phyloP scores from a whole-genome alignment of 2,113 vertebrate species.

The Neolamprologus kungweensis region DNA sequence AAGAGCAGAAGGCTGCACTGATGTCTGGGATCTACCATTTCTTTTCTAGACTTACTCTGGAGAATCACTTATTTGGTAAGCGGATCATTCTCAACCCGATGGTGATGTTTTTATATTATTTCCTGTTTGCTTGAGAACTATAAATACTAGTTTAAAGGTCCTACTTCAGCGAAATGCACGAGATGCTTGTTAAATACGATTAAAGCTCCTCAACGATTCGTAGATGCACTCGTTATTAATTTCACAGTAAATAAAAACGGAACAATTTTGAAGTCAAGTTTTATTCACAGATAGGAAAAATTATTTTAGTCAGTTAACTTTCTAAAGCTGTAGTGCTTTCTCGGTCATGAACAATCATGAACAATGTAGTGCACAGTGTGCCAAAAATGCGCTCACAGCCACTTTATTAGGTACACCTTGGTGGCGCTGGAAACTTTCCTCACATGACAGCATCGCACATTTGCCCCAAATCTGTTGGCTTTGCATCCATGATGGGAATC shows the following conservation, averaged over 20 bases:
- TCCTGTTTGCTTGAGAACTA: neutral
- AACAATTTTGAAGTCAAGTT: neutral
- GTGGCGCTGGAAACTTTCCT: neutral
- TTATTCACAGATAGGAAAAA: neutral
- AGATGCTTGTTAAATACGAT: neutral
- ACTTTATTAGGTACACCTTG: neutral
- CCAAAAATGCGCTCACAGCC: neutral
- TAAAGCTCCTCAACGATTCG: neutral
- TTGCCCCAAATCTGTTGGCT: neutral
- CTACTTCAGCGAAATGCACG: neutral
- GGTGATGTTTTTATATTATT: neutral
- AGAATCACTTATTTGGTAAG: neutral
- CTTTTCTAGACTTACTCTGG: neutral
- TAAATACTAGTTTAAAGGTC: neutral
- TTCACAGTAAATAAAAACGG: neutral
- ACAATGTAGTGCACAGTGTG: neutral
- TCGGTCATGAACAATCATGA: neutral
- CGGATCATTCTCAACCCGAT: neutral
- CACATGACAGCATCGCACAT: neutral
- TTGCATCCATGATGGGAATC: neutral
- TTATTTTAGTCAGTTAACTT: neutral
- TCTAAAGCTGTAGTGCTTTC: neutral
- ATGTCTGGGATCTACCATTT: neutral
- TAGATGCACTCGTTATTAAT: neutral
- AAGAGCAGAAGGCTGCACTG: neutral